Evolutionary conservation across 2,888 invertebrate genomes (phyloP).

Genomic region (Sussaba pulchella): DNA sequence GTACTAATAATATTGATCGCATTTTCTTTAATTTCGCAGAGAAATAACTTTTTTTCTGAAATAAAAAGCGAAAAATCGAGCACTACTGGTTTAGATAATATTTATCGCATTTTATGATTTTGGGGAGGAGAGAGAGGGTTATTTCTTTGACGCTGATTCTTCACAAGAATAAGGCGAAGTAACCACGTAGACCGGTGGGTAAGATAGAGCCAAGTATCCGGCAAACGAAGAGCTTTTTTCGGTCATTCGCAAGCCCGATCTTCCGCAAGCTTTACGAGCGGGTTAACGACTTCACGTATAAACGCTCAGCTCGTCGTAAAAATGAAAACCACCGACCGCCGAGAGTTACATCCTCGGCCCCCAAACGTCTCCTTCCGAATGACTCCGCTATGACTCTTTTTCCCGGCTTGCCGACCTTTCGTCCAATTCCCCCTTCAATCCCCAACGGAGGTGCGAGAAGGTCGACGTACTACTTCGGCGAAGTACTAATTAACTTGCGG

Average conservation of each 20-base stretch:
- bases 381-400: constrained; percentile 4
- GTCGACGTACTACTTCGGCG: constrained; percentile 49
- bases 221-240: constrained; percentile 49
- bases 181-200: constrained; percentile 4
- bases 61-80: too few relatives aligned
- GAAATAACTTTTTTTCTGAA: too few relatives aligned
- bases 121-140: constrained; percentile 10
- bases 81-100: too few relatives aligned
- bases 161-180: constrained; percentile 38
- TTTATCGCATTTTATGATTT: neutral
- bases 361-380: neutral
- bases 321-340: constrained; percentile 56
- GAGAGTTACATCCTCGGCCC: constrained; percentile 21
- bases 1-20: too few relatives aligned
- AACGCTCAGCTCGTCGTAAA: constrained; percentile 69
- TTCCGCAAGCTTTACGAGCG: constrained; percentile 67
- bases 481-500: constrained; percentile 74
- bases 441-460: constrained; percentile 52
- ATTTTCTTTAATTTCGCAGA: too few relatives aligned
- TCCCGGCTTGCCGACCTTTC: neutral
- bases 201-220: constrained; percentile 43
- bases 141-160: too few relatives aligned
- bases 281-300: constrained; percentile 70
- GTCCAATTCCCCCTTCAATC: neutral
- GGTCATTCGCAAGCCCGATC: constrained; percentile 56